Base-by-base conservation (phyloP, 1,140 invertebrate species). In the Planococcus citri region DNA sequence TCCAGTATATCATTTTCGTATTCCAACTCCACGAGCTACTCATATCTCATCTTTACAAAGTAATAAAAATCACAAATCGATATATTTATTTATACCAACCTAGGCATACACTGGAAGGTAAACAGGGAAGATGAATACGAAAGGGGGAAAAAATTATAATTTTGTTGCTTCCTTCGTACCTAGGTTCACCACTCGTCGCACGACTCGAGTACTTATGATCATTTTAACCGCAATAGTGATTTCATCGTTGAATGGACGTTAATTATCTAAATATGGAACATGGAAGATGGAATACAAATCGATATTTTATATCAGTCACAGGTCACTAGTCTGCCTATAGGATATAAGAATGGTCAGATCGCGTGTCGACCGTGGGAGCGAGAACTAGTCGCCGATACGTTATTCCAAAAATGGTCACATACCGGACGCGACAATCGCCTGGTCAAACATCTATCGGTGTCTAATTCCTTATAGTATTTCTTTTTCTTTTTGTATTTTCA, bases 391-490 rank as follows among this genome's bases (percentile, higher is more conserved):
- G 3, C 3, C 12, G 20, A 9, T 64, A 64, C 24, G 3, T 4
- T 4, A 64, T 10, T 20, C 60, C 60, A 64, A 64, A 64, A 64
- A 64, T 64, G 60, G 60, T 64, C 3, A 25, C 4, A 64, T 64
- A 64, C 60, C 60, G 60, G 60, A 64, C 60, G 60, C 60, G 60
- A 64, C 60, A 64, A 64, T 64, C 60, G 60, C 25, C 25, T 64
- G 60, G 60, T 64, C 60, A 64, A 64, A 64, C 60, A 64, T 64
- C 60, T 64, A 64, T 64, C 17, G 60, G 60, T 64, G 60, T 64
- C 25, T 64, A 64, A 64, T 64, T 64, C 60, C 60, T 64, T 27
- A 64, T 64, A 60, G 57, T 20, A 6, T n/a, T n/a, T n/a, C n/a
- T n/a, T n/a, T n/a, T n/a, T n/a, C n/a, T n/a, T n/a, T n/a, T n/a